A percentile compares a stretch with the other conserved stretches of the same genome.
Conservation (phyloP, 2,888 invertebrate species). For the Xestia c-nigrum region DNA sequence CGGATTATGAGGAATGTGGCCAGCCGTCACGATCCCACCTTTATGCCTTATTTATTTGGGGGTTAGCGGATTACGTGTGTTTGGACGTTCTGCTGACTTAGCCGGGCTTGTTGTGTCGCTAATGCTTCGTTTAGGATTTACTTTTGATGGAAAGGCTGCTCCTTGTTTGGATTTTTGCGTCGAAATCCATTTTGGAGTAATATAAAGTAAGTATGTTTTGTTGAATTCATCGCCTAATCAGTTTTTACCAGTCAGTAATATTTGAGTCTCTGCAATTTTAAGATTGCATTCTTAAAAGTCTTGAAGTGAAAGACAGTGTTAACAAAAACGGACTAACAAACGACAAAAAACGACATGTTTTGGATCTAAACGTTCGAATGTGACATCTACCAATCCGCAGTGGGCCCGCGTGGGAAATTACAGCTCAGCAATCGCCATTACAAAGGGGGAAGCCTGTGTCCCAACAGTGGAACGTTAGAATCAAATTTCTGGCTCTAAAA, state of each 20-base stretch:
- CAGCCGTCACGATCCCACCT: slow-evolving; percentile 66
- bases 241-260: background rate
- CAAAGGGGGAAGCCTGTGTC: background rate
- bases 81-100: slow-evolving; percentile 60
- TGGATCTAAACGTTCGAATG: background rate
- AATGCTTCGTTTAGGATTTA: slow-evolving; percentile 48
- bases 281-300: background rate
- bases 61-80: slow-evolving; percentile 67
- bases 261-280: background rate
- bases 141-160: slow-evolving; percentile 19
- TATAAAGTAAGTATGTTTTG: background rate
- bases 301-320: background rate
- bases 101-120: slow-evolving; percentile 52
- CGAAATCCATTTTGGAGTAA: background rate
- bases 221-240: background rate
- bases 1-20: slow-evolving; percentile 81
- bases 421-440: background rate
- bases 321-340: background rate
- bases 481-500: background rate
- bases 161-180: background rate
- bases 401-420: background rate
- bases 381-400: background rate
- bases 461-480: background rate
- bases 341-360: background rate
- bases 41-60: slow-evolving; percentile 70